Conservation (phyloP, 2,888 invertebrate species). For the Nasonia oneida region DNA sequence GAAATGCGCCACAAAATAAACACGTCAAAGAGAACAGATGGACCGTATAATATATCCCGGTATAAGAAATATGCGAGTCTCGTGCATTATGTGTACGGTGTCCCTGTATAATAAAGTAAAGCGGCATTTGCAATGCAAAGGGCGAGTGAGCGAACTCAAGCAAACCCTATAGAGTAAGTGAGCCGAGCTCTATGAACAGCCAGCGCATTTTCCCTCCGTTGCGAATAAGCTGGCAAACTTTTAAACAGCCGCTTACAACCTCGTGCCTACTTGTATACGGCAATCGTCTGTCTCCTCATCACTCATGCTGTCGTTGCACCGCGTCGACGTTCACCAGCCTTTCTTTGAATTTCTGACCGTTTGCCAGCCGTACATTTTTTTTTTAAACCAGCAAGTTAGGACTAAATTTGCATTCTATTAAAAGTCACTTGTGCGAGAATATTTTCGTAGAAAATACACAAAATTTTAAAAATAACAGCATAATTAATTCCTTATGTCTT, state of each 20-base stretch:
- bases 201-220: background rate
- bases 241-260: constrained; percentile 1
- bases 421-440: background rate
- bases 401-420: no score
- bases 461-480: background rate
- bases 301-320: background rate
- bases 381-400: background rate
- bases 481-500: background rate
- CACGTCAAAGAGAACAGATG: background rate
- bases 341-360: background rate
- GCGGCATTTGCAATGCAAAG: constrained; percentile 47
- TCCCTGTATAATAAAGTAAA: constrained; percentile 43
- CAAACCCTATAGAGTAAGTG: background rate
- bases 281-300: background rate
- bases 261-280: background rate
- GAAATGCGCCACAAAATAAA: background rate
- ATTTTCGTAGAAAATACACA: background rate
- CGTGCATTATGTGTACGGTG: background rate
- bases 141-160: background rate
- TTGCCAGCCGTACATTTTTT: background rate
- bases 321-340: background rate
- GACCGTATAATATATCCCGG: background rate
- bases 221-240: constrained; percentile 26
- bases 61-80: background rate
- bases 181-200: background rate